Percentiles rank a stretch among this genome's conserved stretches.
Conservation (phyloP, 2,888 invertebrate species). For the Stegophylla sp. region DNA sequence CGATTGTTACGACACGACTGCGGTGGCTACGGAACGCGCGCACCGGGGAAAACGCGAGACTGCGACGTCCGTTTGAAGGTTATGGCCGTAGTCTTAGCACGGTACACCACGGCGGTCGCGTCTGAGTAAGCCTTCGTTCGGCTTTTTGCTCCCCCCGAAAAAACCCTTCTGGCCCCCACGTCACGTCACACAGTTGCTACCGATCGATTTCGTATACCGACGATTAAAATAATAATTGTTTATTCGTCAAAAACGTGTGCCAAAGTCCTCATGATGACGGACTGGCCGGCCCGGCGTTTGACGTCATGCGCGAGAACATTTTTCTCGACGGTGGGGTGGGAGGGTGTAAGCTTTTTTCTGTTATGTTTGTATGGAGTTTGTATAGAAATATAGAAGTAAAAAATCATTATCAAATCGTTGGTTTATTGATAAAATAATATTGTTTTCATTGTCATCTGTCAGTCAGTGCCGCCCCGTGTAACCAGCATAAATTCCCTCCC, state of each 20-base stretch:
- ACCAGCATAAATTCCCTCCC: not conserved
- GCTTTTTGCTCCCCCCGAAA: not conserved
- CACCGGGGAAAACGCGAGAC: not conserved
- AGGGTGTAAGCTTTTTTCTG: no score
- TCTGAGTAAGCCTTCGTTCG: no score
- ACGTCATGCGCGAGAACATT: no score
- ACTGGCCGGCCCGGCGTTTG: no score
- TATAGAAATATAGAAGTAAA: not conserved
- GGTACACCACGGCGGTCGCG: not conserved
- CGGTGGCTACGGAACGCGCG: not conserved
- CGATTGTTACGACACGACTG: no score
- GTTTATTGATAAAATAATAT: constrained; percentile 39
- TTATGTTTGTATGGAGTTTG: no score
- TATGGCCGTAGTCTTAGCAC: constrained; percentile 13
- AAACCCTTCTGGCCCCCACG: not conserved
- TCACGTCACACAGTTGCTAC: no score
- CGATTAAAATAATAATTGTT: no score
- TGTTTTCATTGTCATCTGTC: not conserved
- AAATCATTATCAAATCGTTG: constrained; percentile 32
- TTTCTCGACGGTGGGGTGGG: no score
- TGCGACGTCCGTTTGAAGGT: constrained; percentile 29
- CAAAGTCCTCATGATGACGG: no score
- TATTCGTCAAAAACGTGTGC: no score
- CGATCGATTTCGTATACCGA: no score
- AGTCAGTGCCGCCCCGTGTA: constrained; percentile 4